A percentile compares a stretch with the other conserved stretches of the same genome.
phyloP scores from a whole-genome alignment of 2,888 invertebrate species.

The Acrobasis consociella region DNA sequence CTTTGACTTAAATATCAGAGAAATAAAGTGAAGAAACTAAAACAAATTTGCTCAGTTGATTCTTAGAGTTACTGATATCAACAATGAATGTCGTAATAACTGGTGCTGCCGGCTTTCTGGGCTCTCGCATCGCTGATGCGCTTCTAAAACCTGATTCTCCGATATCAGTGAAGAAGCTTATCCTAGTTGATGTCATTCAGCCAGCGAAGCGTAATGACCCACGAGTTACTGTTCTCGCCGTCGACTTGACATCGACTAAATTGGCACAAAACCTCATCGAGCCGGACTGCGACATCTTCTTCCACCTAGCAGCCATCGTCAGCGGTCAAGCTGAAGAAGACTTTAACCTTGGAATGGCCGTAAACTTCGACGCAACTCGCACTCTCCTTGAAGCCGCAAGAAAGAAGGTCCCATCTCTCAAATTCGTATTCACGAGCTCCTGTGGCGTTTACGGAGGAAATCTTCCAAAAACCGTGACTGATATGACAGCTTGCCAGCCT shows the following conservation, averaged over 20 bases:
- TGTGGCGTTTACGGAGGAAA: conserved; percentile 63
- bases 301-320: conserved; percentile 70
- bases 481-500: conserved; percentile 58
- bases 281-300: conserved; percentile 48
- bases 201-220: conserved; percentile 37
- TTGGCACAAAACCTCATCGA: conserved; percentile 49
- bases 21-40: too few relatives aligned
- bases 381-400: conserved; percentile 59
- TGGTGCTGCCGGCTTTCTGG: conserved; percentile 56
- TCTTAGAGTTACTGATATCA: conserved; percentile 28
- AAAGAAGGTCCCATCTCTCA: conserved; percentile 42
- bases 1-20: too few relatives aligned
- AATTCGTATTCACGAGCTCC: conserved; percentile 64
- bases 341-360: conserved; percentile 63
- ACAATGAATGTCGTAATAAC: conserved; percentile 56
- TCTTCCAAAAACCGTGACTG: conserved; percentile 50
- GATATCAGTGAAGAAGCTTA: conserved; percentile 39
- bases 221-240: conserved; percentile 43
- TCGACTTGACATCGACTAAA: conserved; percentile 42
- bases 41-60: conserved; percentile 10
- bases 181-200: conserved; percentile 38
- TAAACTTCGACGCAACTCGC: conserved; percentile 68
- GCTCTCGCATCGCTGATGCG: conserved; percentile 42
- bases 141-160: conserved; percentile 40
- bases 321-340: conserved; percentile 69